Percentiles rank a stretch among this genome's conserved stretches.
These are phyloP conservation scores for Elegia similella DNA, from an alignment of 2,888 invertebrate genomes.

Conservation along the genomic window DNA sequence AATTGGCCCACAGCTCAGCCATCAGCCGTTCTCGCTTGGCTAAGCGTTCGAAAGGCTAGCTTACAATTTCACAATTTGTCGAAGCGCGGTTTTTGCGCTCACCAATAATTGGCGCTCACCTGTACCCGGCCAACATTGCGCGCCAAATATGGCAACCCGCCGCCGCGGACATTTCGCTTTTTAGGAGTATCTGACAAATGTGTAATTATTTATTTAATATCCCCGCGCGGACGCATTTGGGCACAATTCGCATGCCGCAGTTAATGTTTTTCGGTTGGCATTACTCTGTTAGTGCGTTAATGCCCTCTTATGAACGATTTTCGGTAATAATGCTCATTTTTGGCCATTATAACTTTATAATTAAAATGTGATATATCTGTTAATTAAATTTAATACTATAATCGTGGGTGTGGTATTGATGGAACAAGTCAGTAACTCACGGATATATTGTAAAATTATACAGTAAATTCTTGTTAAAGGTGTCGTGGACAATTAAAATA, in stretches of 20 bases:
- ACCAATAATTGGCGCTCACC: constrained; percentile 75
- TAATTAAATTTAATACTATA: constrained; percentile 23
- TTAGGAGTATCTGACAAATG: constrained; percentile 79
- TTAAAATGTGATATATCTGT: constrained; percentile 20
- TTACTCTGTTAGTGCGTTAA: constrained; percentile 44
- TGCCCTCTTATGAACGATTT: constrained; percentile 40
- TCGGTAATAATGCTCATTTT: constrained; percentile 38
- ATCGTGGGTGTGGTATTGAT: not conserved
- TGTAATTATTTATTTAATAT: constrained; percentile 82
- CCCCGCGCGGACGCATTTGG: constrained; percentile 62
- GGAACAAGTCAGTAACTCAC: not conserved
- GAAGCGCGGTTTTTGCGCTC: constrained; percentile 68
- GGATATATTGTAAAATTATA: not conserved
- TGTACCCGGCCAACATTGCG: constrained; percentile 54
- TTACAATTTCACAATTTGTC: constrained; percentile 81
- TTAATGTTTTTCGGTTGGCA: constrained; percentile 57
- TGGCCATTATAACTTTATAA: constrained; percentile 31
- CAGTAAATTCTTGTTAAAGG: constrained; percentile 19
- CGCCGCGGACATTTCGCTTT: constrained; percentile 66
- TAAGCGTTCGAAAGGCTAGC: constrained; percentile 44
- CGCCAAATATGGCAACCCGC: constrained; percentile 68
- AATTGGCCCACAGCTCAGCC: constrained; percentile 30
- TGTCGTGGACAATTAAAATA: constrained; percentile 6
- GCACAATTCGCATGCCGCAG: constrained; percentile 70
- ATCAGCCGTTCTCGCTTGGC: constrained; percentile 32